These are phyloP conservation scores for Gavia stellata DNA, from an alignment of 2,113 vertebrate species.

Conservation along the genomic window DNA sequence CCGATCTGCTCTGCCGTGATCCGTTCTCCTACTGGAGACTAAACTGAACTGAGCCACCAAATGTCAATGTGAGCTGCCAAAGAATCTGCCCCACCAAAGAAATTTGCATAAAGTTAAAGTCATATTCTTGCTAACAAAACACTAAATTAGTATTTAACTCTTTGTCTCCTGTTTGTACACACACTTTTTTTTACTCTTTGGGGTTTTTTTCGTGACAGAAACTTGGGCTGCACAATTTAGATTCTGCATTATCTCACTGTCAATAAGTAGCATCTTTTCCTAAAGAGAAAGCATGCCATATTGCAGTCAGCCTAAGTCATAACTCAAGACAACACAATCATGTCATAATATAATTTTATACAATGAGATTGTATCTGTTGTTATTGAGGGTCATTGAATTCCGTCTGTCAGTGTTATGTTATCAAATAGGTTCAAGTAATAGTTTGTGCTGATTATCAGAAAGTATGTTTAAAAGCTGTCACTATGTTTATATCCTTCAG, in stretches of 20 bases:
- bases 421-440: conserved; percentile 22
- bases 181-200: not conserved
- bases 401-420: conserved; percentile 29
- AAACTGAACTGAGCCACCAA: not conserved
- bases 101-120: not conserved
- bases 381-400: conserved; percentile 49
- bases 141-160: not conserved
- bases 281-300: not conserved
- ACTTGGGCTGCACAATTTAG: not conserved
- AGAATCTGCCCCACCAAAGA: not conserved
- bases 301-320: conserved; percentile 39
- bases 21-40: not conserved
- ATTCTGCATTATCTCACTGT: not conserved
- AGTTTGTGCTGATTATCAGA: conserved; percentile 46
- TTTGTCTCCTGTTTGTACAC: not conserved
- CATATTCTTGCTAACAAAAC: not conserved
- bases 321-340: conserved; percentile 35
- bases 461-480: conserved; percentile 30
- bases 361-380: conserved; percentile 30
- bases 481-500: conserved; percentile 23
- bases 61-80: not conserved
- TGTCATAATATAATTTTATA: conserved; percentile 34
- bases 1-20: fast-evolving
- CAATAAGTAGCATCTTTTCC: not conserved
- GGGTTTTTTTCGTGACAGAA: not conserved